Base-by-base conservation (phyloP, 2,888 invertebrate species). In the Ligdia adustata region DNA sequence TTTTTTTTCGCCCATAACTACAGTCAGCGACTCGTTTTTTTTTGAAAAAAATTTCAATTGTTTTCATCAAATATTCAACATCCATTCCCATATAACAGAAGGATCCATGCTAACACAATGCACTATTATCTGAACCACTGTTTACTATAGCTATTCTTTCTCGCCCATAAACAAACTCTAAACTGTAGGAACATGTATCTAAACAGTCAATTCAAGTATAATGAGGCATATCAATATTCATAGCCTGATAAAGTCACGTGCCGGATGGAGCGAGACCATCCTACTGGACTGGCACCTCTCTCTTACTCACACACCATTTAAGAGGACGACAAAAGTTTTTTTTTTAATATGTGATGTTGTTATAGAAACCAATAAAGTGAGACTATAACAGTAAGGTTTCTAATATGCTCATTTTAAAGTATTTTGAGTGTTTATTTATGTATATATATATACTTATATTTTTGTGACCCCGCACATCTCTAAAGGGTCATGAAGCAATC, bases 181-280 rank as follows among this genome's bases (percentile, higher is more conserved):
- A 47, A 41, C 12, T 29, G 13, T 11, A 33, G 32, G 34, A 42
- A 24, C 47, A 46, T 16, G 34, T 26, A 27, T 39, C 49, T 28
- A 33, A 55, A 53, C 48, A 62, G 51, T 57, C 57, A 55, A 40
- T 57, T 63, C 57, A 59, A 39, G 60, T 63, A 63, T 72, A 72
- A 78, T 69, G 70, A 75, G 66, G 53, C 56, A 45, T 76, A 77
- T 79, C 68, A 78, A 79, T 79, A 80, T 79, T 79, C 75, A 79
- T 76, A 65, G 61, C 45, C 57, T 27, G 52, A 58, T 64, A 66
- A 50, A 57, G 73, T 55, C 79, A 75, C 79, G 78, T 77, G 75
- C 64, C 71, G 67, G 69, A 69, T 61, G 51, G 57, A 54, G 29
- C n/a, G 44, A 28, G 50, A 33, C n/a, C 24, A n/a, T n/a, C 13